These are phyloP conservation scores for Suncus etruscus DNA, from an alignment of 2,113 vertebrate genomes.

Conservation along the genomic window DNA sequence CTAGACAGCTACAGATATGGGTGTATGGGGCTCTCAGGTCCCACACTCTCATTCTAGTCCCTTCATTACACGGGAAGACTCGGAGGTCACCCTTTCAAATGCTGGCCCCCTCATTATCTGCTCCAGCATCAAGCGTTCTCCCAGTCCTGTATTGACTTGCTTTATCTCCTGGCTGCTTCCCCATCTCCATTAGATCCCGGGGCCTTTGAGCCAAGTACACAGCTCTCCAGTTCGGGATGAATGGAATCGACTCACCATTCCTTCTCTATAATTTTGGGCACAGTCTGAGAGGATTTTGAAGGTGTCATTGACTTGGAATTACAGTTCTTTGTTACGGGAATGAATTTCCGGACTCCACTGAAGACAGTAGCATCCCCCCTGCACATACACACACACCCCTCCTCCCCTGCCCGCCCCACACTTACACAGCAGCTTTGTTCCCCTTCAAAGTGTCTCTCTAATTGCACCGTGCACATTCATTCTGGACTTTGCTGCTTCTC, in stretches of 20 bases:
- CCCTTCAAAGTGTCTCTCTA: conserved; percentile 64
- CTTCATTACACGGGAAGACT: conserved; percentile 82
- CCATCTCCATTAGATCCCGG: conserved; percentile 79
- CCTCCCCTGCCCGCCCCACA: too few species aligned
- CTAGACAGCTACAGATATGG: conserved; percentile 53
- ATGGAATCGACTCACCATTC: conserved; percentile 56
- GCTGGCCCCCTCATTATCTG: conserved; percentile 77
- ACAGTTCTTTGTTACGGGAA: conserved; percentile 76
- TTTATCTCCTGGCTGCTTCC: conserved; percentile 77
- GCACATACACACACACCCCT: neutral
- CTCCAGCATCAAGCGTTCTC: conserved; percentile 64
- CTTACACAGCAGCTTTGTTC: conserved; percentile 76
- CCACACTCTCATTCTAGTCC: conserved; percentile 67
- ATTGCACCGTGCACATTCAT: conserved; percentile 52
- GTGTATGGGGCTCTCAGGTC: conserved; percentile 64
- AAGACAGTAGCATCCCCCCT: conserved; percentile 29
- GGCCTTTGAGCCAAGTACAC: conserved; percentile 72
- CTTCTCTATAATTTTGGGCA: conserved; percentile 79
- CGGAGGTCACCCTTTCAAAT: conserved; percentile 78
- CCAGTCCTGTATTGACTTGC: conserved; percentile 71
- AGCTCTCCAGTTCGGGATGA: conserved; percentile 70
- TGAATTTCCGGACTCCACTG: conserved; percentile 71
- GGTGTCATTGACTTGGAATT: conserved; percentile 83
- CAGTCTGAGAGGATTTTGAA: conserved; percentile 79
- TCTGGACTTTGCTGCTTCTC: conserved; percentile 8